These are phyloP conservation scores for Malachius bipustulatus DNA, from an alignment of 2,888 invertebrate species.

Conservation along the genomic window DNA sequence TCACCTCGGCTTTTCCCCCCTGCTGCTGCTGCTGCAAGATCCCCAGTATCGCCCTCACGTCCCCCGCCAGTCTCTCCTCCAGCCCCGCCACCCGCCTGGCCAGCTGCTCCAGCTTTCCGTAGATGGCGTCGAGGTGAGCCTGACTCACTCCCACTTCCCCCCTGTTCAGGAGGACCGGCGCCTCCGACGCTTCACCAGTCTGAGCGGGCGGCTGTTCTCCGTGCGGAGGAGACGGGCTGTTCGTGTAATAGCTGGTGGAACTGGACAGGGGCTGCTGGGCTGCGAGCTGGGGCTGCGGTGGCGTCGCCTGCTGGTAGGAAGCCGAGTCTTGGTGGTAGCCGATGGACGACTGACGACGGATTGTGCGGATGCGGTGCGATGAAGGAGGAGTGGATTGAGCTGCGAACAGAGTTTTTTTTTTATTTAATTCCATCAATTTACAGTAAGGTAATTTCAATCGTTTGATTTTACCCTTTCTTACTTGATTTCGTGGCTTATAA, in stretches of 20 bases:
- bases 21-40: conserved; percentile 22
- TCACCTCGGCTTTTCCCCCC: no score
- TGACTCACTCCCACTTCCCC: conserved; percentile 28
- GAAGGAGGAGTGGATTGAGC: conserved; percentile 51
- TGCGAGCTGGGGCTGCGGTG: conserved; percentile 18
- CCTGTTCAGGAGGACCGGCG: conserved; percentile 30
- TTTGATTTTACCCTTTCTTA: neutral
- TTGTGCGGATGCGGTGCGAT: conserved; percentile 45
- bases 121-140: conserved; percentile 42
- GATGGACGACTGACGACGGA: conserved; percentile 50
- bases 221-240: conserved; percentile 50
- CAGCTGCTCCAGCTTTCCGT: conserved; percentile 56
- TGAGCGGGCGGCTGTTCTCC: conserved; percentile 27
- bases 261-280: conserved; percentile 32
- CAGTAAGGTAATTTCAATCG: neutral
- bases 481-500: conserved; percentile 2
- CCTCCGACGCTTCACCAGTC: no score
- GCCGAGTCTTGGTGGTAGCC: conserved; percentile 47
- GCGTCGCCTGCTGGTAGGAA: conserved; percentile 23
- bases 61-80: conserved; percentile 60
- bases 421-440: neutral
- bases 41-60: conserved; percentile 58
- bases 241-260: conserved; percentile 47
- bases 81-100: conserved; percentile 56
- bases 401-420: conserved; percentile 31